These are phyloP conservation scores for Bubalus kerabau DNA, from an alignment of 2,113 vertebrate genomes.

Conservation along the genomic window DNA sequence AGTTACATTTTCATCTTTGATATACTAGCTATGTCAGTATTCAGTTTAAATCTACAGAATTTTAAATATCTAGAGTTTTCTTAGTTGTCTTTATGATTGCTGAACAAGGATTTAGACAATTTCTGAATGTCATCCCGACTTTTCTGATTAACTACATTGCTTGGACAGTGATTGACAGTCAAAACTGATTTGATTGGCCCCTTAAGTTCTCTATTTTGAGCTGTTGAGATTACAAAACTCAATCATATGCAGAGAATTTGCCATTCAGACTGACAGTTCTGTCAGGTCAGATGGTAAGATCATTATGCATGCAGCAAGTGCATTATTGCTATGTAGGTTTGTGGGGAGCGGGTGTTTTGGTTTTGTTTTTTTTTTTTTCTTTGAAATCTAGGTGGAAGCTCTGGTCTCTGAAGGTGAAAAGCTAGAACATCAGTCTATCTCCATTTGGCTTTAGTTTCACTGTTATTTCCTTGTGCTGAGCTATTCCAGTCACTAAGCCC, in stretches of 20 bases:
- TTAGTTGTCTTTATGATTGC: constrained; percentile 24
- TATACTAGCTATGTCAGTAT: neutral
- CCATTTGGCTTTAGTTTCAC: neutral
- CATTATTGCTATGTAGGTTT: neutral
- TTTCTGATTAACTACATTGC: constrained; percentile 45
- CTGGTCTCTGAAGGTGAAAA: constrained; percentile 30
- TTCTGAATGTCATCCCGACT: neutral
- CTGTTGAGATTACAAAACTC: constrained; percentile 35
- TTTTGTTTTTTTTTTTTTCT: neutral
- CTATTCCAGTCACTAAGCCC: constrained; percentile 1
- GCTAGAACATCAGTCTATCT: neutral
- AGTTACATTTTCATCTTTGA: constrained; percentile 6
- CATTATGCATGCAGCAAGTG: neutral
- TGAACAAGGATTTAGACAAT: constrained; percentile 16
- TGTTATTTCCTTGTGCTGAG: constrained; percentile 5
- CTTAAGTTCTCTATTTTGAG: constrained; percentile 25
- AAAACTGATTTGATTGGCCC: constrained; percentile 29
- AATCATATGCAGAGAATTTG: constrained; percentile 35
- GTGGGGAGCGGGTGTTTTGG: neutral
- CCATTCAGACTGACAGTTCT: constrained; percentile 35
- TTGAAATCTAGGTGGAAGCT: constrained; percentile 3
- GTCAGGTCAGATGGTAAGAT: neutral
- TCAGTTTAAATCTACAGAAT: constrained; percentile 3
- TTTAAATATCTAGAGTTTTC: neutral
- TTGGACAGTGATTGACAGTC: constrained; percentile 48